These are phyloP conservation scores for Accipiter virgatus DNA, from an alignment of 2,113 vertebrate genomes.

Conservation along the genomic window DNA sequence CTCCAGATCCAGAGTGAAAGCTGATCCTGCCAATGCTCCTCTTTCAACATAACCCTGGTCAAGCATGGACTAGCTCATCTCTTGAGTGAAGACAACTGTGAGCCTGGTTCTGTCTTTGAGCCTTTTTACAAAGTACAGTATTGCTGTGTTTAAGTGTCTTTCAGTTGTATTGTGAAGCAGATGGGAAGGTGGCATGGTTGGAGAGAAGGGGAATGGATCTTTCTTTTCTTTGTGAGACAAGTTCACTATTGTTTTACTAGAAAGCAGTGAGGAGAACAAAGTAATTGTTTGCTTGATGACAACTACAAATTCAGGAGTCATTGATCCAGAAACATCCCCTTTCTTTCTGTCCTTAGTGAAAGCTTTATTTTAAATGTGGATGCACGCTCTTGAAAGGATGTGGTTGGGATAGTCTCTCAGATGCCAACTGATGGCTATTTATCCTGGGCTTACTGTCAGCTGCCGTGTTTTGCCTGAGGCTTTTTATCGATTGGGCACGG, in stretches of 20 bases:
- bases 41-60: neutral
- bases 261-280: neutral
- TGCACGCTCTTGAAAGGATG: neutral
- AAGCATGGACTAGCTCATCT: neutral
- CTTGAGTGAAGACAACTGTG: neutral
- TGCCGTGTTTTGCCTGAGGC: neutral
- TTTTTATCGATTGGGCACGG: neutral
- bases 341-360: neutral
- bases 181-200: accelerated
- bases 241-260: neutral
- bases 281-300: neutral
- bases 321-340: neutral
- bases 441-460: neutral
- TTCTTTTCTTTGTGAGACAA: neutral
- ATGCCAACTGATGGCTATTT: neutral
- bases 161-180: neutral
- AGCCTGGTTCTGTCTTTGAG: neutral
- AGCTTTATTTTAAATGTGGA: neutral
- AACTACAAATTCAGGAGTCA: neutral
- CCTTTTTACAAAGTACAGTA: neutral
- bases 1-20: accelerated
- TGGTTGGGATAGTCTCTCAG: neutral
- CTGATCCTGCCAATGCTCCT: neutral
- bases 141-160: neutral
- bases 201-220: neutral